These are phyloP conservation scores for Agrotis segetum DNA, from an alignment of 2,888 invertebrate species.

Conservation along the genomic window DNA sequence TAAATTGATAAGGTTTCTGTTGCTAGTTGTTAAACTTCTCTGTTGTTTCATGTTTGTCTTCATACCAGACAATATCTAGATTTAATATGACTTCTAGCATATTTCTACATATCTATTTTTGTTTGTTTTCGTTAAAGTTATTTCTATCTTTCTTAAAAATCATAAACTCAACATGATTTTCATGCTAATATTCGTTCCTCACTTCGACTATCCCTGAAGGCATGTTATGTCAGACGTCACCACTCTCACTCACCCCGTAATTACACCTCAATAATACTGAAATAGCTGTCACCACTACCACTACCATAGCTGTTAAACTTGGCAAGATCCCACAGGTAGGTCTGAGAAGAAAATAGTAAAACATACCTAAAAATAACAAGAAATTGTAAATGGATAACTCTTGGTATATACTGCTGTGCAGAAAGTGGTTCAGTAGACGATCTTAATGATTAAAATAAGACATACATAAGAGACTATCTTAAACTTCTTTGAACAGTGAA, in stretches of 20 bases:
- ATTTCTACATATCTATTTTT: no score
- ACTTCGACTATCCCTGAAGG: neutral
- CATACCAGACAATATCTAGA: neutral
- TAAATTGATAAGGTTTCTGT: slow-evolving; percentile 13
- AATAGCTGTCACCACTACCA: slow-evolving; percentile 19
- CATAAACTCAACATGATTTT: neutral
- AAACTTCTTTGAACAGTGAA: neutral
- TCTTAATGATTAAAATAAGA: neutral
- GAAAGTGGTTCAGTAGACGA: neutral
- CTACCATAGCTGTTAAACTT: slow-evolving; percentile 35
- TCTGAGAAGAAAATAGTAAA: slow-evolving; percentile 19
- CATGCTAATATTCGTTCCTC: neutral
- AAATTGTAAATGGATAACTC: neutral
- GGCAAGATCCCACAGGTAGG: slow-evolving; percentile 31
- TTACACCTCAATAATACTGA: slow-evolving; percentile 28
- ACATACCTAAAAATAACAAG: neutral
- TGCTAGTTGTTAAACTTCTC: neutral
- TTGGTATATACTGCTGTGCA: neutral
- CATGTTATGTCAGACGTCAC: neutral
- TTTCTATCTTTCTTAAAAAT: neutral
- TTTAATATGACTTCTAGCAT: neutral
- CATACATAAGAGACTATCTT: neutral
- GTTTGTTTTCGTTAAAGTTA: neutral
- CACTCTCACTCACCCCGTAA: slow-evolving; percentile 10
- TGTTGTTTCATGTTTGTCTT: neutral